Evolutionary conservation across 2,888 invertebrate genomes (phyloP).

Genomic region (Thumatha senex): DNA sequence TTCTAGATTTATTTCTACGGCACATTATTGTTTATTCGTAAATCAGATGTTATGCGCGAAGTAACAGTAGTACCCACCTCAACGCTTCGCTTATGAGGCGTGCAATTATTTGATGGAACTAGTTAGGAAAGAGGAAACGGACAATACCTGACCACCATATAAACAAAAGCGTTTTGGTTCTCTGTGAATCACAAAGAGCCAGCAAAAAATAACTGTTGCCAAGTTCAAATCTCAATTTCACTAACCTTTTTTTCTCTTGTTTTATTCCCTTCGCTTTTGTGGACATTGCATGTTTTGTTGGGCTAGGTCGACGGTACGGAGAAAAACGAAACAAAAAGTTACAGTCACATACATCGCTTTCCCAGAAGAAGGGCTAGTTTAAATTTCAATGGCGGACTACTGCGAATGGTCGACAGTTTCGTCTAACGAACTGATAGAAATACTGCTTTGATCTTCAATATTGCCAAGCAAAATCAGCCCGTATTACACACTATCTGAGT

Average conservation of each 20-base stretch:
- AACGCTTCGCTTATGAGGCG: too few relatives aligned
- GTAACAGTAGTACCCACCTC: too few relatives aligned
- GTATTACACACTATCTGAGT: constrained; percentile 21
- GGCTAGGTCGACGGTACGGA: constrained; percentile 55
- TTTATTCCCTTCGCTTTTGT: constrained; percentile 38
- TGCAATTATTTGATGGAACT: too few relatives aligned
- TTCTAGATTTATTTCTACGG: too few relatives aligned
- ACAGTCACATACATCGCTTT: constrained; percentile 43
- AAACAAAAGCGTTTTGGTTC: too few relatives aligned
- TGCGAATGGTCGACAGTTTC: constrained; percentile 68
- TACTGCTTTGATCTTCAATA: constrained; percentile 65
- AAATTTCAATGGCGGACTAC: constrained; percentile 79
- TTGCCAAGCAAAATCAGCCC: constrained; percentile 34
- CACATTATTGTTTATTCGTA: too few relatives aligned
- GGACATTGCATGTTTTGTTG: constrained; percentile 53
- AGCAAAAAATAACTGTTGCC: too few relatives aligned
- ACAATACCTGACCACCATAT: not conserved
- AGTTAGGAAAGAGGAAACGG: not conserved
- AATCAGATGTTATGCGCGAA: too few relatives aligned
- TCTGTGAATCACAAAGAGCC: too few relatives aligned
- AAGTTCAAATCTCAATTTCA: too few relatives aligned
- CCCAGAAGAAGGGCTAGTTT: constrained; percentile 73
- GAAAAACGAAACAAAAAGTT: constrained; percentile 53
- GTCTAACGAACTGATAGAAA: constrained; percentile 78
- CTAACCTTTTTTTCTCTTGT: too few relatives aligned